Percentiles rank a stretch among this genome's conserved stretches.
Conservation (phyloP, 2,113 vertebrate species). For the Oncorhynchus mykiss region DNA sequence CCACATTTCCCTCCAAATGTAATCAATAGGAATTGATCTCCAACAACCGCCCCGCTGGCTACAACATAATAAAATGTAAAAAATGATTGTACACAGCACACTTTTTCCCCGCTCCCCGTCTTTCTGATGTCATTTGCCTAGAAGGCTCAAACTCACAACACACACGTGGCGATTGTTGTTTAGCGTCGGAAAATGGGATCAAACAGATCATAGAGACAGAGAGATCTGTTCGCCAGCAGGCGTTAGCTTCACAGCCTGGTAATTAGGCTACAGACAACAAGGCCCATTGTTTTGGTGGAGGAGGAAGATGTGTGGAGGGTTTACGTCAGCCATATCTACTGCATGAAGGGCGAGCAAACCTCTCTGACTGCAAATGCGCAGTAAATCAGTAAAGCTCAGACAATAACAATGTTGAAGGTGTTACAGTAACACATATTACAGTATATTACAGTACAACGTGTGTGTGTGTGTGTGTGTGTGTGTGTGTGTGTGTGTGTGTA, state of each 20-base stretch:
- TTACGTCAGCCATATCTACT: background rate
- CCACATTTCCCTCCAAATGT: background rate
- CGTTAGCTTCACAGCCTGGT: conserved; percentile 46
- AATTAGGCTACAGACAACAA: conserved; percentile 51
- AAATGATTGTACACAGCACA: too few relatives aligned
- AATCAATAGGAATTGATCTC: conserved; percentile 22
- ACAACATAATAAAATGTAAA: background rate
- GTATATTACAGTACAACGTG: background rate
- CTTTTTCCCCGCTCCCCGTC: background rate
- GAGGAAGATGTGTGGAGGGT: background rate
- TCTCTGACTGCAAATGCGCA: background rate
- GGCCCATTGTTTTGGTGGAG: conserved; percentile 26
- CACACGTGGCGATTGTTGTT: conserved; percentile 11
- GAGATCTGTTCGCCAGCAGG: conserved; percentile 1
- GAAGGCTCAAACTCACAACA: conserved; percentile 5
- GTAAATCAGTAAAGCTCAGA: too few relatives aligned
- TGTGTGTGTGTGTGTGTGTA: too few relatives aligned
- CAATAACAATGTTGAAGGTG: too few relatives aligned
- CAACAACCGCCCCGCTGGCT: background rate
- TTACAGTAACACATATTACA: background rate
- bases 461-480: background rate
- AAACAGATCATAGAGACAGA: conserved; percentile 32
- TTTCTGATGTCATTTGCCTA: background rate
- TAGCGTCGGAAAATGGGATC: conserved; percentile 27
- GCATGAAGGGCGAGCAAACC: conserved; percentile 2